Evolutionary conservation across 2,888 invertebrate species (phyloP), one percentile per base, ranked within the genome.

Genomic region (Thelaira solivaga): DNA sequence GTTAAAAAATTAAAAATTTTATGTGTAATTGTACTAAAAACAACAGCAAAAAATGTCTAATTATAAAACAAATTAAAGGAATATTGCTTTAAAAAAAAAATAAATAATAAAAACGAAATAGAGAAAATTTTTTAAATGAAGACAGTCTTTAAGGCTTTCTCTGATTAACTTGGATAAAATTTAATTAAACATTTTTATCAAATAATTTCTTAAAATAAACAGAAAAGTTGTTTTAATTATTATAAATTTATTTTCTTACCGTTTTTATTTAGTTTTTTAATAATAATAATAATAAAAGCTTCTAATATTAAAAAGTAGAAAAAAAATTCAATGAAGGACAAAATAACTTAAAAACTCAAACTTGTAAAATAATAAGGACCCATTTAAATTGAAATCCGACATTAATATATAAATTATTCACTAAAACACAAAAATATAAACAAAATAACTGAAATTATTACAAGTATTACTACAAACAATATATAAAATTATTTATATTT

Each of bases 401-500:
- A 49, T 39, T n/a, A n/a, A 64, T 53, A 31, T 43, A 61, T 8
- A 62, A 62, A 49, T 26, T n/a, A 41, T 31, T 53, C 39, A 18
- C 43, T 64, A 69, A 61, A 53, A 45, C 4, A 64, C 47, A 59
- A 59, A 34, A 55, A 57, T 43, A 24, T 72, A 64, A 39, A 18
- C n/a, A 41, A 61, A 5, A 74, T 11, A 34, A 34, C 3, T 10
- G 4, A 51, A 51, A 55, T 69, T 43, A 34, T 39, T 73, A 55
- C 39, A 62, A 39, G 4, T 43, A 62, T n/a, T n/a, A n/a, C n/a
- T n/a, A n/a, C n/a, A n/a, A n/a, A n/a, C n/a, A n/a, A n/a, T 26
- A 41, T 29, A 68, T 68, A 74, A 67, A 74, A 74, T 59, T 67
- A 74, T 81, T 81, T 81, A 81, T 81, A 81, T 81, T 81, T 77